Conservation (phyloP, 2,888 invertebrate species). For the Macrophya annulata region DNA sequence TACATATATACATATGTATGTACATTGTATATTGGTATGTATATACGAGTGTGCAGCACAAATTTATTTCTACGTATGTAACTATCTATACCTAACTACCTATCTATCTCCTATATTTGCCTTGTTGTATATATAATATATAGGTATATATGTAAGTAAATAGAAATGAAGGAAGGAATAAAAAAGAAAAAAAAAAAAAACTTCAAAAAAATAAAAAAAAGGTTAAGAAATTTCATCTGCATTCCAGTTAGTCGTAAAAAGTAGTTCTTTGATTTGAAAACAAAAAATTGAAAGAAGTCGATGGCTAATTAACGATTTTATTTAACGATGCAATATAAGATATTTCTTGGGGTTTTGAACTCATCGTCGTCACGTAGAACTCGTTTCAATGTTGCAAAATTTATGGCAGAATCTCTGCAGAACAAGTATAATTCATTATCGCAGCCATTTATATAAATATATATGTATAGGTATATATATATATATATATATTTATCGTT, state of each 20-base stretch:
- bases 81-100: background rate
- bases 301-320: constrained; percentile 32
- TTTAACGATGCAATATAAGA: background rate
- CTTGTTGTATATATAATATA: background rate
- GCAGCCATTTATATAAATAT: no score
- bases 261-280: background rate
- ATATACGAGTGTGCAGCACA: background rate
- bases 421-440: background rate
- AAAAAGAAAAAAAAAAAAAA: background rate
- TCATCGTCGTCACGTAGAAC: background rate
- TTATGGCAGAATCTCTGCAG: background rate
- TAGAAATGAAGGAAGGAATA: background rate
- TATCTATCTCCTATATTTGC: constrained; percentile 6
- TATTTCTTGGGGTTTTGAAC: background rate
- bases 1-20: background rate
- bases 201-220: background rate
- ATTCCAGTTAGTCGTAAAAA: constrained; percentile 37
- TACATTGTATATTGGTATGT: no score
- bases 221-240: constrained; percentile 39
- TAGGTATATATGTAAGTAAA: background rate
- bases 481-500: no score
- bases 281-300: constrained; percentile 24
- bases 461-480: no score
- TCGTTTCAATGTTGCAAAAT: constrained; percentile 10
- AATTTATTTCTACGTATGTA: background rate